phyloP scores from a whole-genome alignment of 2,797 vertebrate genomes.

The Sciurus carolinensis region DNA sequence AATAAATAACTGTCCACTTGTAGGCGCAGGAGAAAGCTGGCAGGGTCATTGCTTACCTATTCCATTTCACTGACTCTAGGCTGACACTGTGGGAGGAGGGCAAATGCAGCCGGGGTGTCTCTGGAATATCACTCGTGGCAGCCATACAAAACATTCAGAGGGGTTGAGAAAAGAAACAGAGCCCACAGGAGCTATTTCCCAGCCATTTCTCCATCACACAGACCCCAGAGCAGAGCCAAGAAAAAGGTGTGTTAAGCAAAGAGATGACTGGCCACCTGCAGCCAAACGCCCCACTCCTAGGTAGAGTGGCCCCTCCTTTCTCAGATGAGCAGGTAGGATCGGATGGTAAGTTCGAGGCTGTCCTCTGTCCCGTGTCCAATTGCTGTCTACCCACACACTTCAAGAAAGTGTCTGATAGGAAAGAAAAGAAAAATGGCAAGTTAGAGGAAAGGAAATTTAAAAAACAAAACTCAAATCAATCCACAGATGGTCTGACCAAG shows the following conservation, averaged over 20 bases:
- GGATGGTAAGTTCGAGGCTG: background rate
- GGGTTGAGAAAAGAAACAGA: background rate
- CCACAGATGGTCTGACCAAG: background rate
- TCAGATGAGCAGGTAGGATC: background rate
- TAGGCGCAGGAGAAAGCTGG: background rate
- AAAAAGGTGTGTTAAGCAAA: background rate
- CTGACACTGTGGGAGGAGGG: background rate
- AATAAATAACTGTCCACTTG: background rate
- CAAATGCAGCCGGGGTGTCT: fast-evolving
- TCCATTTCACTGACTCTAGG: background rate
- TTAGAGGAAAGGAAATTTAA: background rate
- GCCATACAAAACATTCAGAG: fast-evolving
- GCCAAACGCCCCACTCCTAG: background rate
- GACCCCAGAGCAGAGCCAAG: background rate
- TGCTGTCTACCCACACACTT: fast-evolving
- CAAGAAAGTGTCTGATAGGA: background rate
- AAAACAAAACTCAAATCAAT: background rate
- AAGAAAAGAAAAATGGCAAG: background rate
- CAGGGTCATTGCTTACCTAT: background rate
- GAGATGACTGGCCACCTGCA: background rate
- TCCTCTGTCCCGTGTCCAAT: background rate
- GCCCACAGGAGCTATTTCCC: background rate
- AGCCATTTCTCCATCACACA: fast-evolving
- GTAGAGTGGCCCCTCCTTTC: background rate
- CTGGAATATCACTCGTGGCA: background rate